These are phyloP conservation scores for Agelastica alni DNA, from an alignment of 2,888 invertebrate species.

Conservation along the genomic window DNA sequence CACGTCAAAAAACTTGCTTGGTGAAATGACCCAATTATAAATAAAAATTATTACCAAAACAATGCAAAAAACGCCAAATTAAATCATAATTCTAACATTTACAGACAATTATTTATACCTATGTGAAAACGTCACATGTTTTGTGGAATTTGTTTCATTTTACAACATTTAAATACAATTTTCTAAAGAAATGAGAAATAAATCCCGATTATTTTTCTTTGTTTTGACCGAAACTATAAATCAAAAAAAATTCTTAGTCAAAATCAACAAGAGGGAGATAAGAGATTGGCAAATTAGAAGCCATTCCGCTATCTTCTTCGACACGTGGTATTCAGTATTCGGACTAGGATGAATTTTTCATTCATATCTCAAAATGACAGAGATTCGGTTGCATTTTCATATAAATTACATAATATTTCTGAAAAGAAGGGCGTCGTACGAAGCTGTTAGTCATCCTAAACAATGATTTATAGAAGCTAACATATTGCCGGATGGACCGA, in stretches of 20 bases:
- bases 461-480: slow-evolving; percentile 61
- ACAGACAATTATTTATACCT: too few species aligned
- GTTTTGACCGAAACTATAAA: slow-evolving; percentile 35
- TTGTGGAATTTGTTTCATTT: too few species aligned
- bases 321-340: slow-evolving; percentile 49
- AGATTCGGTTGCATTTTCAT: slow-evolving; percentile 60
- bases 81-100: too few species aligned
- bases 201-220: slow-evolving; percentile 29
- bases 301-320: slow-evolving; percentile 47
- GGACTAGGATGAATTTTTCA: slow-evolving; percentile 53
- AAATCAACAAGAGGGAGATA: slow-evolving; percentile 53
- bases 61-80: too few species aligned
- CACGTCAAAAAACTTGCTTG: too few species aligned
- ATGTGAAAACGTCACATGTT: too few species aligned
- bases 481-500: slow-evolving; percentile 56
- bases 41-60: too few species aligned
- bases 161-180: slow-evolving; percentile 3
- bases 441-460: slow-evolving; percentile 60
- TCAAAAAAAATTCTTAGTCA: slow-evolving; percentile 41
- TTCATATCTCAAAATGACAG: slow-evolving; percentile 59
- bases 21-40: too few species aligned
- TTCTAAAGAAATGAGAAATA: slow-evolving; percentile 20
- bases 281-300: slow-evolving; percentile 52
- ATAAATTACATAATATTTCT: slow-evolving; percentile 62
- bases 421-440: slow-evolving; percentile 54